Base-by-base conservation (phyloP, 2,113 vertebrate species). In the Capreolus pygargus region DNA sequence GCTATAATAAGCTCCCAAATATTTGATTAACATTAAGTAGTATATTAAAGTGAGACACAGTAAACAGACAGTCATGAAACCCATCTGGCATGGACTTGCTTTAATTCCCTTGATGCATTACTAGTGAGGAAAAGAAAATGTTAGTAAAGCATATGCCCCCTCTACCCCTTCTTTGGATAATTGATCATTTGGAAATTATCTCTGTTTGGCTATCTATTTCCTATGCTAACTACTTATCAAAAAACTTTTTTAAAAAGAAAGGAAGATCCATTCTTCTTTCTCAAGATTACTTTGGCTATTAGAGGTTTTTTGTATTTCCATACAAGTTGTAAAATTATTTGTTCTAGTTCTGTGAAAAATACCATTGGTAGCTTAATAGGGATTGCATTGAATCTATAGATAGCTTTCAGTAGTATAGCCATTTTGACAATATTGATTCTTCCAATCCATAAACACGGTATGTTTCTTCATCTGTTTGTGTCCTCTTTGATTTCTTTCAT, bases 1-100 rank as follows among this genome's bases (percentile, higher is more conserved):
- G 87, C 86, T 97, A 81, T 1, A 84, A 96, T 97, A 96, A 97
- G 96, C 98, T 98, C 98, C 39, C 54, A 97, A 96, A 95, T 11
- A 39, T 76, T 94, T 98, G 98, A 98, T 98, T 98, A 86, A 99
- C 98, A 96, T 97, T 21, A 67, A 94, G 94, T 97, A 79, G 83
- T 96, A 95, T 86, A 98, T 97, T 98, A 97, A 97, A 88, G 43
- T 86, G 58, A 91, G 96, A 95, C 0, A 2, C 0, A 23, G 86
- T 58, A 28, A 61, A 95, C 33, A 43, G 87, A 36, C 54, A 76
- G 1, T 52, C 19, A 87, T 88, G 91, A 2, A 88, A 92, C 36
- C 43, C 5, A 9, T 79, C 78, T 88, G 33, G 76, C 83, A 60
- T 81, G 54, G 0, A 61, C 2, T 96, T 1, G 1, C 54, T 96